These are phyloP conservation scores for Blastobasis lacticolella DNA, from an alignment of 2,888 invertebrate genomes.

Conservation along the genomic window DNA sequence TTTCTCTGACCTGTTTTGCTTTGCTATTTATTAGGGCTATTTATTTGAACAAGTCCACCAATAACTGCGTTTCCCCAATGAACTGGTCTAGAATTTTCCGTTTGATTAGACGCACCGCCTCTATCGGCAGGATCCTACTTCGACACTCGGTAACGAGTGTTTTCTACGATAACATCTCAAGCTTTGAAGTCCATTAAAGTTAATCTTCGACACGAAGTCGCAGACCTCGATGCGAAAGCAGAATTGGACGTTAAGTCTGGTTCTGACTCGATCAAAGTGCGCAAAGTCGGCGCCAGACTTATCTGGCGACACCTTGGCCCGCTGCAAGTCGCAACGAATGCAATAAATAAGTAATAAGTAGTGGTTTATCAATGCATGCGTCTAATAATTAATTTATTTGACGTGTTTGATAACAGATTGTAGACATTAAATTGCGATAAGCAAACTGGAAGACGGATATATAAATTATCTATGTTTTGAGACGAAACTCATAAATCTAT, in stretches of 20 bases:
- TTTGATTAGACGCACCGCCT: slow-evolving; percentile 2
- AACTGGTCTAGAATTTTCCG: not conserved
- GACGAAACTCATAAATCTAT: too few relatives aligned
- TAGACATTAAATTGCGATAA: not conserved
- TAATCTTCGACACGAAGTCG: slow-evolving; percentile 31
- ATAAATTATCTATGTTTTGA: too few relatives aligned
- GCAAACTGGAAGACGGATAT: not conserved
- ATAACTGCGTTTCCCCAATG: too few relatives aligned
- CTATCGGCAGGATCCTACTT: slow-evolving; percentile 20
- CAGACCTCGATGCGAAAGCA: slow-evolving; percentile 39
- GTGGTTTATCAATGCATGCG: slow-evolving; percentile 1
- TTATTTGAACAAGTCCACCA: too few relatives aligned
- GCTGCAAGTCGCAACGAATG: slow-evolving; percentile 2
- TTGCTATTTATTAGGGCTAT: too few relatives aligned
- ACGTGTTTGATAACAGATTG: not conserved
- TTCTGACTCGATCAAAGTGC: slow-evolving; percentile 37
- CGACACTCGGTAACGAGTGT: slow-evolving; percentile 22
- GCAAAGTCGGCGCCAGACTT: slow-evolving; percentile 33
- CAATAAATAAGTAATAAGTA: slow-evolving; percentile 5
- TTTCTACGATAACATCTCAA: slow-evolving; percentile 32
- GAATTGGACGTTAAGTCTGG: slow-evolving; percentile 41
- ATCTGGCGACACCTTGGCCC: slow-evolving; percentile 28
- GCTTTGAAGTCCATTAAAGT: slow-evolving; percentile 40
- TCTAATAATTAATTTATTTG: not conserved
- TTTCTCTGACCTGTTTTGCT: too few relatives aligned